Evolutionary conservation across 2,888 invertebrate genomes (phyloP), one percentile per base, ranked within the genome.

Genomic region (Phalera bucephala): DNA sequence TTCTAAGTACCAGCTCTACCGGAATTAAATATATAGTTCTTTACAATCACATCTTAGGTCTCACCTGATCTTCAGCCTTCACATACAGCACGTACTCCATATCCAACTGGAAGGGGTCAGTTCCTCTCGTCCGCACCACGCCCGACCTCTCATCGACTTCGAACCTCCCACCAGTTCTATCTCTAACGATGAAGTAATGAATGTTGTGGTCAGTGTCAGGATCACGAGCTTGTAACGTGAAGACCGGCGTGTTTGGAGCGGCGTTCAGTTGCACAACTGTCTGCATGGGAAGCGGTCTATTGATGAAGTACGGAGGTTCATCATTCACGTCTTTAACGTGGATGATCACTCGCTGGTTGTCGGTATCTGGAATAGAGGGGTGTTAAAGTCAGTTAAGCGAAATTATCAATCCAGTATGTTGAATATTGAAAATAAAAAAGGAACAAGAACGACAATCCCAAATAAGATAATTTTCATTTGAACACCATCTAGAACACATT

Each of bases 31-130:
- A 17, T 17, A 17, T 3, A 17, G 17, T n/a, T n/a, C n/a, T 17
- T 3, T 17, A 17, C 3, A 17, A 17, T 3, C 5, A 5, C 3
- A 17, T 5, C 5, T 17, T 17, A 17, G 5, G 5, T 17, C 50
- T 72, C 54, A 90, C 90, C 87, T 96, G 97, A 90, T 98, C 98
- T 85, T 97, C 97, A 1, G 98, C 98, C 80, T 97, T 97, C 37
- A 98, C 98, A 72, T 98, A 98, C 45, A 98, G 90, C 34, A 98
- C 97, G 80, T 98, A 98, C 78, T 98, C 98, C 95, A 97, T 97
- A 77, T 98, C 98, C 67, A 97, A 84, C 84, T 97, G 97, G 78
- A 97, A 97, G 2, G 96, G 94, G 74, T 97, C 97, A 0, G 95
- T 95, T 31, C 97, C 97, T 37, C 96, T 91, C 0, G 97, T 97